Percentiles rank a stretch among this genome's conserved stretches.
Conservation (phyloP, 2,113 vertebrate genomes). For the Morone chrysops region DNA sequence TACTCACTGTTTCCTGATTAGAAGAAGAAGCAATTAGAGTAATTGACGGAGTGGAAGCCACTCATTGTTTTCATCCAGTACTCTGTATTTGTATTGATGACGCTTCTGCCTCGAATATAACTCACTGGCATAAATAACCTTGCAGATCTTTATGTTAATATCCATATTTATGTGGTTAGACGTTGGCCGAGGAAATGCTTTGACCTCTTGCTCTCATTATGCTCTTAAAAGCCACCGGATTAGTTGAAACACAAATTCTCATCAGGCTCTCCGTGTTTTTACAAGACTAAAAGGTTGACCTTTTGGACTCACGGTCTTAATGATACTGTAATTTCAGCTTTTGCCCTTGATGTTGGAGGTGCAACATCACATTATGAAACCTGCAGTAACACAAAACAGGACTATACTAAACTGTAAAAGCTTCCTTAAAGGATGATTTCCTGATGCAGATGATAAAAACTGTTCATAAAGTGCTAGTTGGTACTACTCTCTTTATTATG, state of each 20-base stretch:
- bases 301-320: background rate
- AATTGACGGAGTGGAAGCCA: background rate
- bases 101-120: background rate
- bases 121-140: background rate
- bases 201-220: conserved; percentile 20
- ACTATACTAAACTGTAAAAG: background rate
- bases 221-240: conserved; percentile 7
- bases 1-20: conserved; percentile 20
- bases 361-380: background rate
- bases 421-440: background rate
- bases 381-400: no score
- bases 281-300: conserved; percentile 4
- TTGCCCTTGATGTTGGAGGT: background rate
- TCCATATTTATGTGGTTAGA: conserved; percentile 19
- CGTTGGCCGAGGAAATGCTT: background rate
- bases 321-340: background rate
- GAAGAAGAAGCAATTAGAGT: background rate
- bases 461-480: no score
- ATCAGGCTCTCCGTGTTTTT: conserved; percentile 11
- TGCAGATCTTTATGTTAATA: background rate
- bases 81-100: background rate
- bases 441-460: no score
- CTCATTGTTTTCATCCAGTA: background rate
- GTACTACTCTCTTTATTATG: background rate
- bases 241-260: conserved; percentile 6